Evolutionary conservation across 2,113 vertebrate species (phyloP), one percentile per base, ranked within the genome.

Genomic region (Nothocercus julius): DNA sequence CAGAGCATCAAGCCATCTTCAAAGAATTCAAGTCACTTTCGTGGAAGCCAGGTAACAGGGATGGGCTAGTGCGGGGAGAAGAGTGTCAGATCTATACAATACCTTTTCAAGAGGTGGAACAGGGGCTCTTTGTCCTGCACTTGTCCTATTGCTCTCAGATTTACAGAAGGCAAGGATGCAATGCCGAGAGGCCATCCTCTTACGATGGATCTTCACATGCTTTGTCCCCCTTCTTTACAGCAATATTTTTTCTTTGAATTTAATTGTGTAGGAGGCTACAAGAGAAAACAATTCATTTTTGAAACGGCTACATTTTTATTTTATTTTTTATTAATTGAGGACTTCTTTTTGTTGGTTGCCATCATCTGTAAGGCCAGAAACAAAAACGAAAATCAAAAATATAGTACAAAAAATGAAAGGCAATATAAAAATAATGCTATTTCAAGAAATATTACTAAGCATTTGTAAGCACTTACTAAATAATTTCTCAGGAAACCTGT

Each of bases 1-100:
- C 19, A 42, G 73, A 85, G 69, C n/a, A 84, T 14, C 36, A 93
- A 76, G 25, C 24, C 12, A 21, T 28, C 69, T 45, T 42, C 83
- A 76, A 47, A 84, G 49, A 54, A 40, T 15, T 42, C 20, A 53
- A 28, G 27, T 36, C 2, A 2, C 27, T 2, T 0, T 36, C 0
- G 2, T 62, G 38, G 22, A 28, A 36, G 44, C 45, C 49, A 30
- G 58, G 44, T 38, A 74, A 40, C 40, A 74, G 28, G 11, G 63
- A 61, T 25, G 51, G 47, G 66, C 2, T 21, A 11, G 38, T 5
- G 56, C 15, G 47, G 7, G 21, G 49, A 47, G 72, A 80, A 49
- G 44, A 24, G 15, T 17, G 45, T 13, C 30, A 53, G 54, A 63
- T 38, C 17, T 19, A 14, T 20, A 42, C 9, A 3, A 8, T 27